Conservation (phyloP, 2,888 invertebrate species). For the Cistogaster globosa region DNA sequence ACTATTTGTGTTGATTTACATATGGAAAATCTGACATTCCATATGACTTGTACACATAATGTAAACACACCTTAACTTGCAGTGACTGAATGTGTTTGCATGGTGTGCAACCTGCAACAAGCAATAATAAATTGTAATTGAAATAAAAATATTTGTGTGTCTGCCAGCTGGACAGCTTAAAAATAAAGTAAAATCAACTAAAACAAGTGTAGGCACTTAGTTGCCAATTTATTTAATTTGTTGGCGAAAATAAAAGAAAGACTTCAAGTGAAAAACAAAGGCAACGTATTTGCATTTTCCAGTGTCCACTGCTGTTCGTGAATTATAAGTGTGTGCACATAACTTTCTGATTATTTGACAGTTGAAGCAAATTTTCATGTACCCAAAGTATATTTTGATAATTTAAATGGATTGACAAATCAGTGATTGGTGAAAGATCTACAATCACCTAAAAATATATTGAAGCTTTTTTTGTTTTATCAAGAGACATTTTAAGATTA, state of each 20-base stretch:
- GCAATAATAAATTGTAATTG: constrained; percentile 49
- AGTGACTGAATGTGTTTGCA: constrained; percentile 38
- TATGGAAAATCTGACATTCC: too few species aligned
- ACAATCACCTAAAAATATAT: background rate
- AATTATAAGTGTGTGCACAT: too few species aligned
- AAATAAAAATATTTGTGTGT: constrained; percentile 34
- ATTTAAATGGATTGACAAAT: constrained; percentile 43
- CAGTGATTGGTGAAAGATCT: constrained; percentile 42
- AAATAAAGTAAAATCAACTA: background rate
- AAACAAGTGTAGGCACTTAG: constrained; percentile 62
- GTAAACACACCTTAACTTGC: too few species aligned
- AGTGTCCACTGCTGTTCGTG: constrained; percentile 23
- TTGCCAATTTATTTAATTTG: constrained; percentile 66
- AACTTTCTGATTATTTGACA: constrained; percentile 54
- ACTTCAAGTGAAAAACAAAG: constrained; percentile 17
- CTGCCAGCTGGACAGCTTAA: constrained; percentile 35
- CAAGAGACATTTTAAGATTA: constrained; percentile 39
- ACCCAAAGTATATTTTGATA: constrained; percentile 18
- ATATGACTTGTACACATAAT: too few species aligned
- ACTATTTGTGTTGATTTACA: too few species aligned
- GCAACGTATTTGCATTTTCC: background rate
- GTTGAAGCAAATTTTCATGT: constrained; percentile 40
- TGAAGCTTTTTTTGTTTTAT: background rate
- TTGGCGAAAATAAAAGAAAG: constrained; percentile 50
- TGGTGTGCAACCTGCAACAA: constrained; percentile 14